A percentile compares a stretch with the other conserved stretches of the same genome.
These are phyloP conservation scores for Anoplolepis gracilipes DNA, from an alignment of 1,140 invertebrate genomes.

Conservation along the genomic window DNA sequence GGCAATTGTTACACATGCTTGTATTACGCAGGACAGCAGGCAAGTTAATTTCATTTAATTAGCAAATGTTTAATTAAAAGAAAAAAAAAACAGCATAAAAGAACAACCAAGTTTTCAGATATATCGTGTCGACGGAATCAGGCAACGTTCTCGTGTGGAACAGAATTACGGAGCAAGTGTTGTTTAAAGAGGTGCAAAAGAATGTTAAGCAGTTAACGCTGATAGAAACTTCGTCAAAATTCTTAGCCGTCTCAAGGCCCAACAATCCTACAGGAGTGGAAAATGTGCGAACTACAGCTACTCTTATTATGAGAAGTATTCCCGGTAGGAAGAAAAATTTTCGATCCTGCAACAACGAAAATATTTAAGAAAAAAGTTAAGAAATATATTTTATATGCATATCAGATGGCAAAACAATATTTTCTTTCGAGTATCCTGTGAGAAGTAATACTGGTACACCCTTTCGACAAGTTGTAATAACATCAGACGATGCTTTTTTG, in stretches of 20 bases:
- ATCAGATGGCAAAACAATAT: conserved; percentile 91
- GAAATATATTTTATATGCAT: conserved; percentile 53
- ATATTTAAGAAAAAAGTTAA: neutral
- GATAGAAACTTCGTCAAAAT: conserved; percentile 93
- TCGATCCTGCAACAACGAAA: neutral
- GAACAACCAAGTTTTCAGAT: conserved; percentile 82
- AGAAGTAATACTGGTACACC: conserved; percentile 89
- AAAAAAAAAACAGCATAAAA: neutral
- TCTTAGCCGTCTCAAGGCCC: conserved; percentile 93
- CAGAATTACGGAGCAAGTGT: conserved; percentile 92
- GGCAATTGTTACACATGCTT: conserved; percentile 97
- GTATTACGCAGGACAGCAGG: conserved; percentile 94
- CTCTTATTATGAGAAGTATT: conserved; percentile 89
- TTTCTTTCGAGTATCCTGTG: conserved; percentile 92
- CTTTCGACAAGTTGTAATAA: conserved; percentile 91
- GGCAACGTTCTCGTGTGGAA: conserved; percentile 98
- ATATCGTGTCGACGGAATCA: conserved; percentile 96
- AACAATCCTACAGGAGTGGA: conserved; percentile 87
- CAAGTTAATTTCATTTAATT: conserved; percentile 80
- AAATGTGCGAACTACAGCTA: conserved; percentile 88
- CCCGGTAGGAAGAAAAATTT: conserved; percentile 86
- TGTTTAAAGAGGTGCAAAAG: conserved; percentile 94
- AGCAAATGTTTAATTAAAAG: no score
- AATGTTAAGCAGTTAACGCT: conserved; percentile 95
- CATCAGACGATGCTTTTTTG: conserved; percentile 92